Base-by-base conservation (phyloP, 2,888 invertebrate genomes). In the Notocelia uddmanniana region DNA sequence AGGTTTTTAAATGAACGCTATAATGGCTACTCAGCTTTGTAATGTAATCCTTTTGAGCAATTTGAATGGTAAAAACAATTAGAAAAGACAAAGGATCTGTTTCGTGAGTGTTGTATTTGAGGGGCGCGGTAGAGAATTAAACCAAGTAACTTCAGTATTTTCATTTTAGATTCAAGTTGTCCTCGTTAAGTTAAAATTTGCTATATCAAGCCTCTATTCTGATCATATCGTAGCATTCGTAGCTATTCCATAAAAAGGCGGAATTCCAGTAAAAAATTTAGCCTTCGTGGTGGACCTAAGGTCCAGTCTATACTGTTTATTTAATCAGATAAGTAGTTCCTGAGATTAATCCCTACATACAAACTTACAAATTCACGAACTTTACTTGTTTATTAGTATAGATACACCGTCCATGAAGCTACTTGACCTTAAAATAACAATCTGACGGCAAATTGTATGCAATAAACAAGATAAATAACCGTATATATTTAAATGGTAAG, bases 11-110 rank as follows among this genome's bases (percentile, higher is more conserved):
- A 60, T 45, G 50, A 11, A 18, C 6, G 10, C 18, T 23, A n/a
- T 62, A 72, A 72, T 50, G 60, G 55, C 48, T 48, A 31, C 54
- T 21, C 59, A 45, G 57, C 26, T 66, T 66, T n/a, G 66, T 59
- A 59, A 59, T 54, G 66, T 54, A 21, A 59, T 54, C 59, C 59
- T 45, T 31, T 50, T 8, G 10, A 13, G 52, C 2, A 57, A 55
- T 45, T 26, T 54, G 54, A 34, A 48, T 60, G 60, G 45, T 45
- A 18, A 19, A 57, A 67, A 31, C 64, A 23, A 64, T 54, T 64
- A 64, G 64, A 11, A 21, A 50, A 63, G 15, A 54, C 64, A 64
- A 64, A 37, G 23, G 48, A 19, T 64, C 45, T 60, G 23, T 26
- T 62, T 60, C 3, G 37, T 52, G 15, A 21, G 6, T 8, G 10